Evolutionary conservation across 2,113 vertebrate species (phyloP).

Genomic region (Cavia porcellus): DNA sequence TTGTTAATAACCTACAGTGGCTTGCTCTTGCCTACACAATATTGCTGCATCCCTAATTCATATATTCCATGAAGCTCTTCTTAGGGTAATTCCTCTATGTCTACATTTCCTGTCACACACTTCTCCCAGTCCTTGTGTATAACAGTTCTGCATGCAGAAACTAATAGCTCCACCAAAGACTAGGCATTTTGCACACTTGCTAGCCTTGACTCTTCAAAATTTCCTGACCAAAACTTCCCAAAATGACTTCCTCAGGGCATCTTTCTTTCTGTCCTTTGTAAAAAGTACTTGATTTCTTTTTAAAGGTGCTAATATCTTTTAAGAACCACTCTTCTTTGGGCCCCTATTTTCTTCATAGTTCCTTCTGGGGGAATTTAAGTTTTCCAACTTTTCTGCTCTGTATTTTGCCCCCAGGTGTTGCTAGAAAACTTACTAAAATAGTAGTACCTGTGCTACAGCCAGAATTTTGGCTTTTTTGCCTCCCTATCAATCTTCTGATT

Average conservation of each 20-base stretch:
- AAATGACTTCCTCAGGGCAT: neutral
- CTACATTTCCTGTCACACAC: neutral
- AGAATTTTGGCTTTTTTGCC: neutral
- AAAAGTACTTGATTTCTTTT: neutral
- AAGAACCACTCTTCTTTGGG: neutral
- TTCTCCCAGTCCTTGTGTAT: neutral
- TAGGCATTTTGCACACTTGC: neutral
- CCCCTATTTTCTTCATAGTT: neutral
- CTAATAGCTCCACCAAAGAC: neutral
- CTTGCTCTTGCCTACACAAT: neutral
- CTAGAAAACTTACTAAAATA: neutral
- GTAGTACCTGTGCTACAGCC: neutral
- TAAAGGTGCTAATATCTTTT: neutral
- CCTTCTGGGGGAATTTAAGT: neutral
- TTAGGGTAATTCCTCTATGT: neutral
- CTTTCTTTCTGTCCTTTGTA: neutral
- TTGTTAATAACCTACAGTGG: neutral
- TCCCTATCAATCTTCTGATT: neutral
- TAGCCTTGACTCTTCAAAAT: neutral
- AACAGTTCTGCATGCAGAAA: neutral
- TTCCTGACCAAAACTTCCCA: neutral
- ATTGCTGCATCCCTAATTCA: neutral
- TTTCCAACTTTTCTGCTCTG: neutral
- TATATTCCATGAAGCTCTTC: neutral
- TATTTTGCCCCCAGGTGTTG: neutral